phyloP scores from a whole-genome alignment of 2,797 vertebrate species.

The Benthosema pterotum region DNA sequence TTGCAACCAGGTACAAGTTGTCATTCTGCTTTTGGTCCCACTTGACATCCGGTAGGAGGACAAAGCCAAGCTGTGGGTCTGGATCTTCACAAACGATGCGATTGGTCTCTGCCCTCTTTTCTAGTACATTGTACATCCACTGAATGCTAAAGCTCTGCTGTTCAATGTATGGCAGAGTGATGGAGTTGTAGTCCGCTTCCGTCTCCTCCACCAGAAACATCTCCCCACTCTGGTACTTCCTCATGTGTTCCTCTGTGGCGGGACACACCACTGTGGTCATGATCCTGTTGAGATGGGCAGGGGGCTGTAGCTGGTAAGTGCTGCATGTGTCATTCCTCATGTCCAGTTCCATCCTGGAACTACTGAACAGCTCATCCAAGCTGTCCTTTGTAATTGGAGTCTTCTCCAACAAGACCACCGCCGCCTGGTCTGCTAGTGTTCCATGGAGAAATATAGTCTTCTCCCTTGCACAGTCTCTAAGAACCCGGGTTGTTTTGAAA shows the following conservation, averaged over 20 bases:
- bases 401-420: constrained; percentile 93
- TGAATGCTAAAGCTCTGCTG: constrained; percentile 89
- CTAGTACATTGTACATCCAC: constrained; percentile 97
- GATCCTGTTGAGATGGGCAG: constrained; percentile 87
- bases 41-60: constrained; percentile 96
- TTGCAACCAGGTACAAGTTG: constrained; percentile 92
- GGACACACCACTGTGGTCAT: constrained; percentile 93
- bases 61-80: constrained; percentile 85
- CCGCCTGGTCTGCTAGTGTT: constrained; percentile 82
- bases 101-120: constrained; percentile 93
- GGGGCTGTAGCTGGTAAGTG: constrained; percentile 87
- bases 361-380: constrained; percentile 79
- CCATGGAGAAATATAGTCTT: constrained; percentile 92
- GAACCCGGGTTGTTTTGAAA: constrained; percentile 78
- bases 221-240: constrained; percentile 89
- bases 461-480: constrained; percentile 89
- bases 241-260: constrained; percentile 92
- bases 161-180: constrained; percentile 89
- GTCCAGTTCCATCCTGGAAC: constrained; percentile 80
- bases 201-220: constrained; percentile 86
- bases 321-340: constrained; percentile 94
- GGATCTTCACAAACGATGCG: constrained; percentile 90
- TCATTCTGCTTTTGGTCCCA: constrained; percentile 96
- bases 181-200: constrained; percentile 80
- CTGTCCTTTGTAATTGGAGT: constrained; percentile 88